Conservation (phyloP, 1,140 invertebrate genomes). For the Drosophila chauvacae region DNA sequence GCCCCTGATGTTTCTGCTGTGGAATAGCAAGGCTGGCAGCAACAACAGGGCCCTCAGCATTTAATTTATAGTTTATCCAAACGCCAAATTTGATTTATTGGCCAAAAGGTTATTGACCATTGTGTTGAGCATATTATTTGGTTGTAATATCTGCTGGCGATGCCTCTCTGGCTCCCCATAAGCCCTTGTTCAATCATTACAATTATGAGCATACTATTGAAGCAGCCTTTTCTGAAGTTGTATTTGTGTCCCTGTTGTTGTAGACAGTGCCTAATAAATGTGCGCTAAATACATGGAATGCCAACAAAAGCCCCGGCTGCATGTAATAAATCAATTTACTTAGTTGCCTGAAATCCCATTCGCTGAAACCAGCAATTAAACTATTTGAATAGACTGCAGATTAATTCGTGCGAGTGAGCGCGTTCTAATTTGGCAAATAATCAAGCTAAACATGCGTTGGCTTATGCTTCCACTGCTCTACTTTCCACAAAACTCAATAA, state of each 20-base stretch:
- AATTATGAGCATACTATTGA: constrained; percentile 60
- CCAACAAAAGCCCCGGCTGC: constrained; percentile 42
- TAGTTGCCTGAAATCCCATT: constrained; percentile 16
- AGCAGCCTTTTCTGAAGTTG: constrained; percentile 33
- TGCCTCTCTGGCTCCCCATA: constrained; percentile 1
- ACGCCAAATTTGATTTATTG: constrained; percentile 77
- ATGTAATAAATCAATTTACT: constrained; percentile 37
- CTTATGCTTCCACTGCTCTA: constrained; percentile 9
- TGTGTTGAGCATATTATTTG: constrained; percentile 59
- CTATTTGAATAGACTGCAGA: constrained; percentile 8
- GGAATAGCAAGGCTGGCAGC: constrained; percentile 6
- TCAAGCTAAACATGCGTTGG: constrained; percentile 8
- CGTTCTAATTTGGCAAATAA: constrained; percentile 19
- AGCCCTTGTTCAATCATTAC: constrained; percentile 58
- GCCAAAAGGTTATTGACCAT: constrained; percentile 76
- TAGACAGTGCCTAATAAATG: constrained; percentile 53
- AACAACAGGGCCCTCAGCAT: constrained; percentile 45
- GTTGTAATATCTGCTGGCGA: constrained; percentile 48
- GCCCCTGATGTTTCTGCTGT: constrained; percentile 6
- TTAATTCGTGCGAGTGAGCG: constrained; percentile 17
- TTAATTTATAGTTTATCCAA: constrained; percentile 77
- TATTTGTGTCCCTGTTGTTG: constrained; percentile 41
- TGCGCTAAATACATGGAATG: constrained; percentile 66
- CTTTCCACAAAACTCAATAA: constrained; percentile 14
- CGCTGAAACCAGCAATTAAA: constrained; percentile 12